Percentiles rank a stretch among this genome's conserved stretches.
Conservation (phyloP, 2,797 vertebrate genomes). For the Catharus ustulatus region DNA sequence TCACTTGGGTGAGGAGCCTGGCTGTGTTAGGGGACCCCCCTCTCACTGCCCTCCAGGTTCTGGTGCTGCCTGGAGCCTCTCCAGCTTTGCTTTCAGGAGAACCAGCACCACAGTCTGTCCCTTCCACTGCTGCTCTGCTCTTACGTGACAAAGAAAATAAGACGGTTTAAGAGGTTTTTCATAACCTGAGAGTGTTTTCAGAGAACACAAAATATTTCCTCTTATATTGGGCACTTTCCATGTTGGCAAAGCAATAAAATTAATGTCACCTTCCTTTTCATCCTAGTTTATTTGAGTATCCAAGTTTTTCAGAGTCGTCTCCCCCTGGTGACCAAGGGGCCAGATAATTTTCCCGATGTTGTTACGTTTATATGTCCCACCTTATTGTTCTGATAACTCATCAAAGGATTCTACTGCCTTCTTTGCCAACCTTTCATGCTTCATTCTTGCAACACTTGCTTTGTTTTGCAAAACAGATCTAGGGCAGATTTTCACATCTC, state of each 20-base stretch:
- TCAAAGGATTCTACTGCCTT: background rate
- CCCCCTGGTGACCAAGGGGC: rapidly evolving
- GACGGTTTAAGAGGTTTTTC: background rate
- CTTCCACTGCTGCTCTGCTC: background rate
- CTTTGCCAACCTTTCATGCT: background rate
- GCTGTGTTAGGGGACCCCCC: rapidly evolving
- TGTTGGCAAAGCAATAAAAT: background rate
- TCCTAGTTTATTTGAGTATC: background rate
- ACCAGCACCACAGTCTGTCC: rapidly evolving
- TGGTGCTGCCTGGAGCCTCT: background rate
- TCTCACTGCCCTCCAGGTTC: background rate
- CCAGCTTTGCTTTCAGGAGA: background rate
- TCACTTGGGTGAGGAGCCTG: background rate
- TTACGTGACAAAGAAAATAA: background rate
- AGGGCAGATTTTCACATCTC: background rate
- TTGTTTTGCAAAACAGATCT: background rate
- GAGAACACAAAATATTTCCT: background rate
- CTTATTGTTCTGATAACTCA: background rate
- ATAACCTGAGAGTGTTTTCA: background rate
- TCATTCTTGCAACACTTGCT: background rate
- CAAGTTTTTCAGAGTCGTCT: background rate
- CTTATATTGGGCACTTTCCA: background rate
- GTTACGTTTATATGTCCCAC: background rate
- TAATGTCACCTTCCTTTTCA: background rate
- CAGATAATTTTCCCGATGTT: background rate